Base-by-base conservation (phyloP, 1,140 invertebrate genomes). In the Hycleus cichorii region DNA sequence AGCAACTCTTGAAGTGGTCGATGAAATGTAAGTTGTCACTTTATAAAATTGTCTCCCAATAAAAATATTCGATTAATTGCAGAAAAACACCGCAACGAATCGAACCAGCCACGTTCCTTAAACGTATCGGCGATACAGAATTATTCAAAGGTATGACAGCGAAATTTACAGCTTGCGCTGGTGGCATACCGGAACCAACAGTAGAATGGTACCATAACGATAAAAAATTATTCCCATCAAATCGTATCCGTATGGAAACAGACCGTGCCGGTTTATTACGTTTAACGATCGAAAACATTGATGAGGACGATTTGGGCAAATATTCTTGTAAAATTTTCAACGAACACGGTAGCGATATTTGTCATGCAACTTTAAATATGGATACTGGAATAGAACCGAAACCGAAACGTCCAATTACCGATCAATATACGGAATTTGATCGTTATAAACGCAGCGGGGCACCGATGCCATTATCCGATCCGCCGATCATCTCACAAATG, bases 91-190 rank as follows among this genome's bases (percentile, higher is more conserved):
- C 79, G 60, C 82, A 87, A 62, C 89, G 86, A 62, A 81, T 85
- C 1, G 91, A 95, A 71, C 81, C 90, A 1, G 91, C 93, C 12
- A 82, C 85, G 2, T 95, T 95, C 80, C 74, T 95, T 54, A 95
- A 95, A 76, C 87, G 84, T 64, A 89, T 95, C 58, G 91, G 90
- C 0, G 91, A 94, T 72, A 88, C 87, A 27, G 91, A 95, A 74
- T 80, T 93, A 12, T 90, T 89, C 71, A 85, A 87, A 66, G 88
- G 90, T 6, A 92, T 93, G 86, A 86, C 85, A 11, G 91, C 89
- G 12, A 93, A 93, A 73, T 95, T 95, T 71, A 95, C 91, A 10
- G 92, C 91, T 32, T 93, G 91, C 70, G 83, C 88, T 32, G 85
- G 85, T 10, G 93, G 93, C 39, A 83, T 80, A 58, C 93, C 93